Evolutionary conservation across 2,888 invertebrate genomes (phyloP), one percentile per base, ranked within the genome.

Genomic region (Phasia obesa): DNA sequence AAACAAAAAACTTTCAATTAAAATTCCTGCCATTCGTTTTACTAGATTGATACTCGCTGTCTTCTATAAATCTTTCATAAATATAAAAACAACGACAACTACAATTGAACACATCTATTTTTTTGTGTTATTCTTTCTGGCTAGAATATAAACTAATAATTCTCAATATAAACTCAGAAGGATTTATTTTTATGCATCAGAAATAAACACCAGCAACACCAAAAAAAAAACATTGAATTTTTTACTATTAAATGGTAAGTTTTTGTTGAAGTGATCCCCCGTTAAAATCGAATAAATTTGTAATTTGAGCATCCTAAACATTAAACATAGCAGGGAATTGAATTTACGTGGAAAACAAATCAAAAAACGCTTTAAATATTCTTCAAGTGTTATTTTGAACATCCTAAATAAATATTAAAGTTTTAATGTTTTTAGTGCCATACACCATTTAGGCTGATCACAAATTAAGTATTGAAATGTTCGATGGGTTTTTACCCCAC

Each of bases 221-320:
- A 64, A 55, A 44, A 71, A 71, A 17, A 73, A 25, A 59, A 49
- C 13, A 74, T 27, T 65, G 21, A n/a, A 21, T 67, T 62, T 53
- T 74, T 27, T 25, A 19, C 9, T 59, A 57, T 47, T 77, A 62
- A 35, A 77, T 70, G 77, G 77, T 77, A 49, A 70, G 69, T 77
- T 38, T 65, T 35, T 44, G 17, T 67, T 31, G 6, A 47, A 1
- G 19, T 2, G n/a, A 53, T 53, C 15, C 25, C n/a, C 21, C n/a
- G n/a, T n/a, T n/a, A n/a, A n/a, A 21, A 47, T 47, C 19, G 19
- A 6, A 35, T 35, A 15, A 21, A 15, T 35, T 47, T 70, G 47
- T 49, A 44, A 44, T 70, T 42, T 55, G 19, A 44, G 38, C n/a
- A 42, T n/a, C 3, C n/a, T 1, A 27, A n/a, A 27, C 25, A 47